phyloP scores from a whole-genome alignment of 2,113 vertebrate genomes.

The Forbesichthys papilliferus region DNA sequence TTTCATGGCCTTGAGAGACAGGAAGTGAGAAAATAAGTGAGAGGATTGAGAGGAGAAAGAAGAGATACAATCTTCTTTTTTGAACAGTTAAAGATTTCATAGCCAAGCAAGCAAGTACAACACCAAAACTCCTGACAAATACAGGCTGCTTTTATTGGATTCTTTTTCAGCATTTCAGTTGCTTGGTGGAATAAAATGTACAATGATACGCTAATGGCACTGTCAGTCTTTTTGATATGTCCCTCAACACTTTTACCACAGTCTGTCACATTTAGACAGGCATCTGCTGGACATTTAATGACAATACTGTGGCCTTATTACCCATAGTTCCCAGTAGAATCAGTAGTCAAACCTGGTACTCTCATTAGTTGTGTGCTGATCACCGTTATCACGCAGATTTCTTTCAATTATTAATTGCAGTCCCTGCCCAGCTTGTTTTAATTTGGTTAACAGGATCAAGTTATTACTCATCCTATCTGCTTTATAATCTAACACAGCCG shows the following conservation, averaged over 20 bases:
- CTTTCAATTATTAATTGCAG: conserved; percentile 68
- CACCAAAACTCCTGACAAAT: too few relatives aligned
- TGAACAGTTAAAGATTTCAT: conserved; percentile 10
- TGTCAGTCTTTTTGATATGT: conserved; percentile 41
- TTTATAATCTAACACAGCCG: conserved; percentile 47
- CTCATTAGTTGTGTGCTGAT: conserved; percentile 59
- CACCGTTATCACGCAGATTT: conserved; percentile 28
- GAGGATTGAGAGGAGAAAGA: conserved; percentile 25
- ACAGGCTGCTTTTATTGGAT: conserved; percentile 48
- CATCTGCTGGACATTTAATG: conserved; percentile 44
- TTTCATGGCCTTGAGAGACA: conserved; percentile 43
- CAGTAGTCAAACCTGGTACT: conserved; percentile 48
- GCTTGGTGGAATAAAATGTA: conserved; percentile 55
- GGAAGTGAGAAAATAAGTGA: conserved; percentile 11
- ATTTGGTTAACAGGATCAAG: conserved; percentile 35
- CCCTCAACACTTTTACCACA: conserved; percentile 44
- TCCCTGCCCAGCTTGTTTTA: conserved; percentile 27
- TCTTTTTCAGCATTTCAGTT: conserved; percentile 38
- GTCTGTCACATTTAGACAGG: conserved; percentile 53
- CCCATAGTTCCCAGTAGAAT: conserved; percentile 47
- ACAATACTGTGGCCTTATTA: conserved; percentile 41
- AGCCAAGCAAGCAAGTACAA: too few relatives aligned
- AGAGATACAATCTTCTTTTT: conserved; percentile 38
- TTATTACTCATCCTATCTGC: conserved; percentile 23
- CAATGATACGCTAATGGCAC: conserved; percentile 48